Conservation (phyloP, 1,140 invertebrate genomes). For the Brachionus koreanus region DNA sequence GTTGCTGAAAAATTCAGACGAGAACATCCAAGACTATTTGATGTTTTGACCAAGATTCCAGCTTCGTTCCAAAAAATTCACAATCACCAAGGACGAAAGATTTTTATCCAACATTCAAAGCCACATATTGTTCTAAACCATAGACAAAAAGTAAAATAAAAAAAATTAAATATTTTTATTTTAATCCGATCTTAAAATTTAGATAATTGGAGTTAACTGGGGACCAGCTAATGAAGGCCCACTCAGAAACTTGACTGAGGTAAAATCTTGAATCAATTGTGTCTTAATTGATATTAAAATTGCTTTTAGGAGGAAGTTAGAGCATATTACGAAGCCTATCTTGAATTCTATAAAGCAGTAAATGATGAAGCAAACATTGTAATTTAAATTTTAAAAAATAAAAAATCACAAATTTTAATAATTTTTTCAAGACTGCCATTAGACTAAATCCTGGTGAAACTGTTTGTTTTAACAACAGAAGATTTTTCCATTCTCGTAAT, state of each 20-base stretch:
- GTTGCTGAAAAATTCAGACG: slow-evolving; percentile 51
- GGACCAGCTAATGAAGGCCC: slow-evolving; percentile 54
- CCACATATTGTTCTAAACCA: slow-evolving; percentile 52
- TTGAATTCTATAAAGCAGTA: slow-evolving; percentile 50
- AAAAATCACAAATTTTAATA: background rate
- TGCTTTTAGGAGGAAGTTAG: slow-evolving; percentile 49
- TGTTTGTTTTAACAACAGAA: slow-evolving; percentile 52
- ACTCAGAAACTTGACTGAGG: slow-evolving; percentile 47
- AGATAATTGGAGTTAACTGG: slow-evolving; percentile 53
- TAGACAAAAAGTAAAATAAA: slow-evolving; percentile 47
- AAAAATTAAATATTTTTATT: background rate
- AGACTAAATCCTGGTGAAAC: slow-evolving; percentile 51
- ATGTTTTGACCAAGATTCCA: slow-evolving; percentile 49
- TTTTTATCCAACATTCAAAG: slow-evolving; percentile 51
- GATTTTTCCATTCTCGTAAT: slow-evolving; percentile 52
- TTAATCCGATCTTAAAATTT: background rate
- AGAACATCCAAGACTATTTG: slow-evolving; percentile 50
- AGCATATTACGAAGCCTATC: slow-evolving; percentile 51
- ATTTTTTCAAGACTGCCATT: slow-evolving; percentile 47
- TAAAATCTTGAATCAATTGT: slow-evolving; percentile 38
- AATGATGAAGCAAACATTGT: slow-evolving; percentile 48
- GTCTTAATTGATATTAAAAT: background rate
- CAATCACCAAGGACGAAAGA: slow-evolving; percentile 46
- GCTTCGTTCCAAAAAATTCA: slow-evolving; percentile 53
- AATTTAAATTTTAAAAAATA: background rate